phyloP scores from a whole-genome alignment of 1,140 invertebrate genomes.

The Calosoma granatense region DNA sequence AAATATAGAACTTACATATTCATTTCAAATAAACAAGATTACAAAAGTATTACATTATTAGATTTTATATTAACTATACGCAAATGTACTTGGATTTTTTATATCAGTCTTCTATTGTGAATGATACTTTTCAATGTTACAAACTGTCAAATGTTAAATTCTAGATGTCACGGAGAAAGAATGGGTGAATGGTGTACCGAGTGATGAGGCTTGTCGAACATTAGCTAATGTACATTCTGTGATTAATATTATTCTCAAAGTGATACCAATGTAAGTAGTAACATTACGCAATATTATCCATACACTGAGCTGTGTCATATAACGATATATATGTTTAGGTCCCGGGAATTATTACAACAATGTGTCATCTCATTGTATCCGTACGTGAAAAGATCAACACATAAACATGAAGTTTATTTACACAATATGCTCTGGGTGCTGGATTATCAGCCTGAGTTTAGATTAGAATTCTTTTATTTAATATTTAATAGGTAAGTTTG shows the following conservation, averaged over 20 bases:
- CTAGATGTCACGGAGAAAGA: slow-evolving; percentile 28
- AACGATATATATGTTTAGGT: slow-evolving; percentile 38
- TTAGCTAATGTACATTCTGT: slow-evolving; percentile 46
- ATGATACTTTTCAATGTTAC: too few relatives aligned
- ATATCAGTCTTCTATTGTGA: too few relatives aligned
- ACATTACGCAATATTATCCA: slow-evolving; percentile 15
- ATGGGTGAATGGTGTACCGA: slow-evolving; percentile 36
- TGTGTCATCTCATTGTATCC: slow-evolving; percentile 49
- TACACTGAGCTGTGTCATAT: slow-evolving; percentile 14
- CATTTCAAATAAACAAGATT: too few relatives aligned
- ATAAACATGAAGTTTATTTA: slow-evolving; percentile 49
- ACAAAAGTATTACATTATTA: too few relatives aligned
- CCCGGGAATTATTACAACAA: slow-evolving; percentile 39
- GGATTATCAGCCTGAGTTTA: slow-evolving; percentile 49
- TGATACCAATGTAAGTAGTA: slow-evolving; percentile 51
- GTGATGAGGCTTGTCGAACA: slow-evolving; percentile 34
- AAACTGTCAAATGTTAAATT: too few relatives aligned
- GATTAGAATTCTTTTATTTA: slow-evolving; percentile 48
- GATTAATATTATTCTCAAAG: slow-evolving; percentile 41
- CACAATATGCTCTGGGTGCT: slow-evolving; percentile 52
- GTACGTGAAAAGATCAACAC: slow-evolving; percentile 45
- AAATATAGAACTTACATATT: too few relatives aligned
- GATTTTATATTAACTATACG: too few relatives aligned
- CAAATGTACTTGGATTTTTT: too few relatives aligned
- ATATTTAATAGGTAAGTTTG: slow-evolving; percentile 53